Evolutionary conservation across 2,797 vertebrate genomes (phyloP), one percentile per base, ranked within the genome.

Genomic region (Scomberomorus guttatus): DNA sequence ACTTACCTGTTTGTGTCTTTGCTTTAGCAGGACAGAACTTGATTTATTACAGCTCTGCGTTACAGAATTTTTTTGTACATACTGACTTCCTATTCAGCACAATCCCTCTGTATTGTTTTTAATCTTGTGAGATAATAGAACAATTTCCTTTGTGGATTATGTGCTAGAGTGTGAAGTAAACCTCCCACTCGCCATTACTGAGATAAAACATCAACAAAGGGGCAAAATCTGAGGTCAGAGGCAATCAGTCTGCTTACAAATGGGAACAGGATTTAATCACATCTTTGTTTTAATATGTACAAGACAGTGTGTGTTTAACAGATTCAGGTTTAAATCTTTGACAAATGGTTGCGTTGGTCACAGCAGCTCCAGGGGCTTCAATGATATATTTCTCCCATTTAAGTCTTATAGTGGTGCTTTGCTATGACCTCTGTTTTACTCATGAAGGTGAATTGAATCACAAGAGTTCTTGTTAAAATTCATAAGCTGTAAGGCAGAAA

Each of bases 381-480:
- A 32, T 76, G 29, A 86, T 54, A 54, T 54, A 86, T 88, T 29
- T 79, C 34, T 74, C 80, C 74, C 76, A 58, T 87, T 89, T 64
- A 75, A 66, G 64, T 72, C 55, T 76, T 68, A 71, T 27, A 24
- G 24, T 20, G 52, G 63, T 51, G 72, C 57, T 76, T 74, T 15
- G 32, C 59, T 65, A 79, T 82, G 82, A 89, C 81, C 83, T 82
- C 69, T 22, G 25, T 56, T 71, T 82, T 4, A 0, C 14, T 18
- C 22, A 25, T 58, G 58, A 90, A 91, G 85, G 85, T 91, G 84
- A 91, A 83, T n/a, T 71, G 48, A 82, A 79, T 81, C 42, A 39
- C 58, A 55, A 25, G 58, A 77, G 37, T 34, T 77, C 6, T 65
- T 51, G 20, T 58, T 58, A 57, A 50, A 79, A 88, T 80, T 70